phyloP scores from a whole-genome alignment of 2,888 invertebrate genomes.

The Crioceris asparagi region DNA sequence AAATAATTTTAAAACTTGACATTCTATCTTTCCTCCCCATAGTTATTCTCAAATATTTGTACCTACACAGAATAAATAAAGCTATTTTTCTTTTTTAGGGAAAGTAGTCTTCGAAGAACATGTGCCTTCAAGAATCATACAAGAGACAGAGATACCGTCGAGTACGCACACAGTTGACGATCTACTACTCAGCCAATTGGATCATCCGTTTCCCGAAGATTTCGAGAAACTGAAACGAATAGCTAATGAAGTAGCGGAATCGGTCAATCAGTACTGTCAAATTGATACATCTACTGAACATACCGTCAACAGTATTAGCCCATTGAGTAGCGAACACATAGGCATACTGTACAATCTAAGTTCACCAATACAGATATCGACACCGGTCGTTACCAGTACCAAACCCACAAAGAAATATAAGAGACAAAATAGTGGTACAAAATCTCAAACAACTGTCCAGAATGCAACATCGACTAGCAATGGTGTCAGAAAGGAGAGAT shows the following conservation, averaged over 20 bases:
- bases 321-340: conserved; percentile 33
- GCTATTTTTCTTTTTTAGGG: no score
- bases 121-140: conserved; percentile 19
- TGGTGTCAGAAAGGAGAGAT: conserved; percentile 73
- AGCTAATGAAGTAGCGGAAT: conserved; percentile 71
- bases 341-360: conserved; percentile 32
- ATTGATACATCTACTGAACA: conserved; percentile 42
- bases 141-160: conserved; percentile 32
- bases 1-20: no score
- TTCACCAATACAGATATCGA: conserved; percentile 38
- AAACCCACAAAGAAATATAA: conserved; percentile 64
- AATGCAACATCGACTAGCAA: conserved; percentile 53
- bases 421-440: conserved; percentile 39
- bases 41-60: no score
- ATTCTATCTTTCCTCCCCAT: no score
- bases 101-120: conserved; percentile 34
- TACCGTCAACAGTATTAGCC: conserved; percentile 42
- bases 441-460: conserved; percentile 19
- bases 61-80: no score
- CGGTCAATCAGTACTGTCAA: conserved; percentile 59
- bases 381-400: conserved; percentile 50
- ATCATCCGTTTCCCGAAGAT: conserved; percentile 63
- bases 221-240: conserved; percentile 77
- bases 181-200: conserved; percentile 55
- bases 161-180: conserved; percentile 58